Evolutionary conservation across 2,113 vertebrate species (phyloP).

Genomic region (Myotis yumanensis): DNA sequence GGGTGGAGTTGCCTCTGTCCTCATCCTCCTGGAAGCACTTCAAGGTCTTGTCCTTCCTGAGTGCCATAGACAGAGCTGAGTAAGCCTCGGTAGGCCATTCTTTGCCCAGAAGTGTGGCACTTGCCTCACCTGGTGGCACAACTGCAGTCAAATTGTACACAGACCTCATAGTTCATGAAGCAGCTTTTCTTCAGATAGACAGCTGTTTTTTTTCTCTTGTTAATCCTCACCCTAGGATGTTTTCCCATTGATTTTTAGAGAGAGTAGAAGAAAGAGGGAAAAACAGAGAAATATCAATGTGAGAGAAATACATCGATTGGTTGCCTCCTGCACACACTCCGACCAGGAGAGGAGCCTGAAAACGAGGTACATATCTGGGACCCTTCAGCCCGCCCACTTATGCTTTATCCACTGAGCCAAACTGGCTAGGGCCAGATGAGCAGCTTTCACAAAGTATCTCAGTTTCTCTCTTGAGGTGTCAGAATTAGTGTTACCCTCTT

Average conservation of each 20-base stretch:
- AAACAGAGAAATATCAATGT: no score
- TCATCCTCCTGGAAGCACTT: constrained; percentile 27
- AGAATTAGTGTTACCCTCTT: neutral
- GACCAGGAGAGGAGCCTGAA: no score
- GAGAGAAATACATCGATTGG: no score
- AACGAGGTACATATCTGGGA: no score
- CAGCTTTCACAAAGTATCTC: neutral
- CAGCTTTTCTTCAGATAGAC: neutral
- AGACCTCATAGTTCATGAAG: neutral
- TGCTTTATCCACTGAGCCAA: no score
- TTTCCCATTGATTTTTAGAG: no score
- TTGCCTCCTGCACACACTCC: no score
- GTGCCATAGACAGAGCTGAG: constrained; percentile 10
- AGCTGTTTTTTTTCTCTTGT: no score
- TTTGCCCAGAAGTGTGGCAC: neutral
- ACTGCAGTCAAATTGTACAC: neutral
- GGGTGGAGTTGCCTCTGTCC: constrained; percentile 2
- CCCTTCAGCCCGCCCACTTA: no score
- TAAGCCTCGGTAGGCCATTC: neutral
- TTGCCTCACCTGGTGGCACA: neutral
- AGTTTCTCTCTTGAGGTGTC: neutral
- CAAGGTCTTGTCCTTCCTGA: constrained; percentile 32
- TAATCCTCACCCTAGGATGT: no score
- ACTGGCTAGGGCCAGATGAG: no score
- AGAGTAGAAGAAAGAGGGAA: no score